Conservation (phyloP, 2,113 vertebrate species). For the Psittacus erithacus region DNA sequence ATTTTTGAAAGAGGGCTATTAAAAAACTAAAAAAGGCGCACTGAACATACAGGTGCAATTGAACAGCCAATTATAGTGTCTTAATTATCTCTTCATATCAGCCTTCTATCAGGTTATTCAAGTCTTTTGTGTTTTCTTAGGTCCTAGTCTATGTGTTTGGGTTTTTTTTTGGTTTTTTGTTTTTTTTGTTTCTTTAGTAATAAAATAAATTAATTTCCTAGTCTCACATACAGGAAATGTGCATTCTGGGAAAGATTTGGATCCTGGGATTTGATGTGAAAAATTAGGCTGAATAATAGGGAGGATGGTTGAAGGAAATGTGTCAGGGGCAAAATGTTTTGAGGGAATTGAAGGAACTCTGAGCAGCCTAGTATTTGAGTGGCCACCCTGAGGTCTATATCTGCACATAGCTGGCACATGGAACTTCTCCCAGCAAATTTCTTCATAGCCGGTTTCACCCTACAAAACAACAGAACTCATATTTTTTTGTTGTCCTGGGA, state of each 20-base stretch:
- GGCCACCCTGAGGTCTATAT: background rate
- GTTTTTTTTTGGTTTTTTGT: background rate
- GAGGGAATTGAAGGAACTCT: background rate
- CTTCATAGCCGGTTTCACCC: background rate
- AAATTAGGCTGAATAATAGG: background rate
- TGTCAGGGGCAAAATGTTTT: background rate
- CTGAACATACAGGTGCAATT: background rate
- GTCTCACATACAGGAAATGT: background rate
- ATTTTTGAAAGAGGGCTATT: background rate
- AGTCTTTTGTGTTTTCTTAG: background rate
- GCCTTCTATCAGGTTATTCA: background rate
- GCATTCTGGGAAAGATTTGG: background rate
- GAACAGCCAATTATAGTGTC: background rate
- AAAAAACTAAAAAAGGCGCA: background rate
- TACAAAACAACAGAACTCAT: background rate
- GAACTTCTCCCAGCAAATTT: background rate
- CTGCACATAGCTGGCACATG: fast-evolving
- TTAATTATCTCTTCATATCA: background rate
- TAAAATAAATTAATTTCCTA: background rate
- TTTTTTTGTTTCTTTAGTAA: background rate
- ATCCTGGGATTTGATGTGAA: background rate
- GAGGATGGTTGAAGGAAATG: background rate
- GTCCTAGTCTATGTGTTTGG: background rate
- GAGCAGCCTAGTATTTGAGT: background rate
- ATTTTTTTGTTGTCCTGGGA: background rate